phyloP scores from a whole-genome alignment of 2,888 invertebrate genomes.

The Abrostola tripartita region DNA sequence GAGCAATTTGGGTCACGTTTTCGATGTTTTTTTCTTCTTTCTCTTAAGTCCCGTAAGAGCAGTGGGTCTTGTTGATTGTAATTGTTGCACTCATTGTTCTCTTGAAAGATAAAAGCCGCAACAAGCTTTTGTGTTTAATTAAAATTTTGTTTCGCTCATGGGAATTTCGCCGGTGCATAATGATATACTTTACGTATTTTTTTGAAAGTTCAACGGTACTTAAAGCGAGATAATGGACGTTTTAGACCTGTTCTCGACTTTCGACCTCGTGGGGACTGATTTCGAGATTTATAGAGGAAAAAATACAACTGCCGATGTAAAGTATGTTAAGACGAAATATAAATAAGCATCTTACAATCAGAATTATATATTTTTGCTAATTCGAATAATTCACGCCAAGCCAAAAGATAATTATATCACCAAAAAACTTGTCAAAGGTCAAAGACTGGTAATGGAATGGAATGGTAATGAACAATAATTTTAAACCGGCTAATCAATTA shows the following conservation, averaged over 20 bases:
- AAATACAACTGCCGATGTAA: background rate
- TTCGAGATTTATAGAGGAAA: slow-evolving; percentile 24
- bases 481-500: no score
- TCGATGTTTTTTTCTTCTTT: slow-evolving; percentile 63
- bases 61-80: slow-evolving; percentile 68
- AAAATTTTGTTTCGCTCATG: slow-evolving; percentile 73
- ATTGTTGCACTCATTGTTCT: slow-evolving; percentile 84
- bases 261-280: slow-evolving; percentile 45
- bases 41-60: slow-evolving; percentile 74
- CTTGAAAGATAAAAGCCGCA: slow-evolving; percentile 74
- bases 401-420: no score
- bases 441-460: no score
- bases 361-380: no score
- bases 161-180: slow-evolving; percentile 60
- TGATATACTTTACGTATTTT: slow-evolving; percentile 56
- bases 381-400: no score
- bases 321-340: no score
- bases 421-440: no score
- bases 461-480: no score
- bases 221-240: slow-evolving; percentile 43
- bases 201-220: slow-evolving; percentile 60
- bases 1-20: slow-evolving; percentile 82
- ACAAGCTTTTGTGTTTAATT: slow-evolving; percentile 80
- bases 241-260: slow-evolving; percentile 56
- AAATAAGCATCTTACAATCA: no score